These are phyloP conservation scores for Zenarchopterus dispar DNA, from an alignment of 2,797 vertebrate genomes.

Conservation along the genomic window DNA sequence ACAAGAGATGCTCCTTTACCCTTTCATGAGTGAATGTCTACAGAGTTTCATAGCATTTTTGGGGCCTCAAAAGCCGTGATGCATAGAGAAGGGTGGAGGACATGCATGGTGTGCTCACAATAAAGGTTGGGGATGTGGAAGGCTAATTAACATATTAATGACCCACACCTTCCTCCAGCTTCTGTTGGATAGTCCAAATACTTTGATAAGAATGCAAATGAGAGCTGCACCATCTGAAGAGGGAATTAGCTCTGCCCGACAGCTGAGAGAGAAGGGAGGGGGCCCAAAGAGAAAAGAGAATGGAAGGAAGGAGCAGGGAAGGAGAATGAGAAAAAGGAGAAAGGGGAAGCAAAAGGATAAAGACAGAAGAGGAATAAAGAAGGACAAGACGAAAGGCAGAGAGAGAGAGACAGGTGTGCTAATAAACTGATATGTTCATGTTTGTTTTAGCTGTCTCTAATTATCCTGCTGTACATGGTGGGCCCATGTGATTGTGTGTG, in stretches of 20 bases:
- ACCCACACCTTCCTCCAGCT: conserved; percentile 85
- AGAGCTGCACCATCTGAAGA: conserved; percentile 79
- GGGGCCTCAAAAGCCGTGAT: conserved; percentile 56
- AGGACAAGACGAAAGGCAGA: background rate
- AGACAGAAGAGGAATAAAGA: conserved; percentile 18
- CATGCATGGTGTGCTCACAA: conserved; percentile 55
- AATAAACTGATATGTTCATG: conserved; percentile 74
- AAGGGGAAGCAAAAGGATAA: conserved; percentile 12
- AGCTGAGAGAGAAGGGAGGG: conserved; percentile 52
- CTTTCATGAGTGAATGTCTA: conserved; percentile 43
- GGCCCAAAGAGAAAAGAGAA: conserved; percentile 22
- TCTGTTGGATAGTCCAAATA: conserved; percentile 86
- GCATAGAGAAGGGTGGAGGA: conserved; percentile 55
- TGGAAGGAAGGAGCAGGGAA: conserved; percentile 21
- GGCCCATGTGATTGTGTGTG: conserved; percentile 20
- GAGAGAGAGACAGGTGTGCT: conserved; percentile 28
- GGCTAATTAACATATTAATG: conserved; percentile 88
- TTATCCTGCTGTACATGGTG: conserved; percentile 69
- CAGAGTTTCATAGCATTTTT: conserved; percentile 60
- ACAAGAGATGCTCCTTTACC: background rate
- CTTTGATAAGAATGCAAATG: conserved; percentile 89
- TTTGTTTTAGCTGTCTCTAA: conserved; percentile 81
- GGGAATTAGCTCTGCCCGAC: conserved; percentile 82
- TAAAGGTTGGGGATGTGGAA: conserved; percentile 43
- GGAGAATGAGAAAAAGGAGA: conserved; percentile 37